Conservation (phyloP, 1,140 invertebrate species). For the Halesus radiatus region DNA sequence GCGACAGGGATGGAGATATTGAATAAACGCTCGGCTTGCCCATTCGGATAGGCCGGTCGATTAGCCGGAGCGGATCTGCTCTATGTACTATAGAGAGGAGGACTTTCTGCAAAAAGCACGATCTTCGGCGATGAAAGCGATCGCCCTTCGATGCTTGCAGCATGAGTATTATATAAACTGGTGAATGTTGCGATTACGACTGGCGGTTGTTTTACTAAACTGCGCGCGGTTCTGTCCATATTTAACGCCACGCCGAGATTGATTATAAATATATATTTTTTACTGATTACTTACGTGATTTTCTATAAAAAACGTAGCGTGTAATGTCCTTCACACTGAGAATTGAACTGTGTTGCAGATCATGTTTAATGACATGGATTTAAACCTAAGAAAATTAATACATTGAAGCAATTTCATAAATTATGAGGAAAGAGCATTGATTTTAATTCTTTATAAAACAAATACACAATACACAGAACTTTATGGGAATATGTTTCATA, state of each 20-base stretch:
- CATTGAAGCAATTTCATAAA: no score
- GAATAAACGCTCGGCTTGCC: background rate
- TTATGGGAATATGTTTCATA: no score
- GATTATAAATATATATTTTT: no score
- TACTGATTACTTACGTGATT: no score
- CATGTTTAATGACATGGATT: no score
- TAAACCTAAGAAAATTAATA: no score
- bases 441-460: no score
- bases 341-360: no score
- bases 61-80: background rate
- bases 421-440: no score
- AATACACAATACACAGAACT: no score
- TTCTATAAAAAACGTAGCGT: no score
- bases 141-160: constrained; percentile 44
- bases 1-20: background rate
- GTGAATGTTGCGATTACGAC: background rate
- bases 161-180: constrained; percentile 5
- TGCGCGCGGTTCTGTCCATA: background rate
- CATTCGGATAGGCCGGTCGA: constrained; percentile 28
- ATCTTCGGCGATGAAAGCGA: constrained; percentile 51
- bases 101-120: constrained; percentile 46
- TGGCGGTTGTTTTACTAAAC: background rate
- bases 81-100: constrained; percentile 4
- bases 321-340: no score
- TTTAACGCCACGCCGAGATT: background rate